These are phyloP conservation scores for Tichodroma muraria DNA, from an alignment of 2,113 vertebrate species.

Conservation along the genomic window DNA sequence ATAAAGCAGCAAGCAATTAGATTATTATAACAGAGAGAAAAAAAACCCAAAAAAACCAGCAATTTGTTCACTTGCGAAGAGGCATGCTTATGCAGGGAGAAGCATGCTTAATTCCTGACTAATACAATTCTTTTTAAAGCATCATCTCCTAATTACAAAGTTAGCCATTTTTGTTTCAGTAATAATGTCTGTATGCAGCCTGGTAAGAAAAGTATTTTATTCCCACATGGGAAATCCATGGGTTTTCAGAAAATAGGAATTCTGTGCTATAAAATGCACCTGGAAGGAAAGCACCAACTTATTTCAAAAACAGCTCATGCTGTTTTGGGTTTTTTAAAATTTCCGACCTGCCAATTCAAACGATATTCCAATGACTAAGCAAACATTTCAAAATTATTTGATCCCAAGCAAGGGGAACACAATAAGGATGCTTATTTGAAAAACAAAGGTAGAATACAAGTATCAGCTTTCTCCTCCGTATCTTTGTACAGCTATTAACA, in stretches of 20 bases:
- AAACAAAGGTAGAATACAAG: neutral
- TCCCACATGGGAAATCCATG: neutral
- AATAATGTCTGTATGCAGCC: neutral
- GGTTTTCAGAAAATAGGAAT: neutral
- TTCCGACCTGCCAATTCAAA: neutral
- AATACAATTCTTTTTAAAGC: neutral
- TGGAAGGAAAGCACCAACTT: neutral
- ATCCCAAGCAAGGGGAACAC: neutral
- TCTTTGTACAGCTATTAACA: neutral
- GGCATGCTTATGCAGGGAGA: neutral
- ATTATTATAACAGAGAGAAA: neutral
- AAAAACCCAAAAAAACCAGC: no score
- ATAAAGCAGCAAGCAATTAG: neutral
- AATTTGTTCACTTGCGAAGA: neutral
- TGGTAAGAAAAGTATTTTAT: neutral
- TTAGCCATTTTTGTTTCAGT: neutral
- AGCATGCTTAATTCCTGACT: neutral
- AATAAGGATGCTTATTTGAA: neutral
- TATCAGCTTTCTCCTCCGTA: neutral
- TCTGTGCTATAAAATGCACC: neutral
- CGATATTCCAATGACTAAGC: neutral
- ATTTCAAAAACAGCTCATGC: neutral
- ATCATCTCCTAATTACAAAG: neutral
- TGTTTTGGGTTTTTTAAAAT: neutral
- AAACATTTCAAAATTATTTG: neutral